phyloP scores from a whole-genome alignment of 2,888 invertebrate species.

The Hemicrepidius hirtus region DNA sequence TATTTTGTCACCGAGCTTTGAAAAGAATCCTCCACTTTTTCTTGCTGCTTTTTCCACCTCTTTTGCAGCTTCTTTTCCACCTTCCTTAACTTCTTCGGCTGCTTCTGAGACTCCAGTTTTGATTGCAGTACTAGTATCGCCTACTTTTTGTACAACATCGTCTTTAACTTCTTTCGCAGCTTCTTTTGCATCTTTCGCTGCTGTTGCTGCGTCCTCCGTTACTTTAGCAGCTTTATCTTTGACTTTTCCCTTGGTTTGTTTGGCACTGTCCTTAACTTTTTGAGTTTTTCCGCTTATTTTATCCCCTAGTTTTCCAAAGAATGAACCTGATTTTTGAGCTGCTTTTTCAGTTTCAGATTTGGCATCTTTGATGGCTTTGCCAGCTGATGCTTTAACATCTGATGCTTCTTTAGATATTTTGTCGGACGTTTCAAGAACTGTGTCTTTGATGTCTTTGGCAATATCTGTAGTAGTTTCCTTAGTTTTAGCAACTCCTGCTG shows the following conservation, averaged over 20 bases:
- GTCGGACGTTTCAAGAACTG: background rate
- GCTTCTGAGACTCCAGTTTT: conserved; percentile 6
- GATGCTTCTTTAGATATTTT: background rate
- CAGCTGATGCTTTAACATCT: background rate
- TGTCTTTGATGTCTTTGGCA: background rate
- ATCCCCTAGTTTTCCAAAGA: conserved; percentile 43
- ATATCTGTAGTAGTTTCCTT: background rate
- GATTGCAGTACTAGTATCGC: background rate
- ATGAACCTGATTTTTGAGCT: background rate
- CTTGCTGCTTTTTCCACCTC: conserved; percentile 34
- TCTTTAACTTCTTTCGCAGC: conserved; percentile 1
- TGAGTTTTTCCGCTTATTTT: conserved; percentile 48
- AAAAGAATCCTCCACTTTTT: conserved; percentile 54
- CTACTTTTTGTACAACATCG: background rate
- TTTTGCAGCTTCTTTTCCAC: conserved; percentile 10
- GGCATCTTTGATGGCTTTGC: background rate
- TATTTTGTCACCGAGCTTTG: conserved; percentile 51
- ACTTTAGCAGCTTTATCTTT: conserved; percentile 16
- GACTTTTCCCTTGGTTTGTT: conserved; percentile 13
- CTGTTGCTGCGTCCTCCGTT: background rate
- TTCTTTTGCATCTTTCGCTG: background rate
- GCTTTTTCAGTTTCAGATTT: conserved; percentile 3
- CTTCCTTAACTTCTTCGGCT: background rate
- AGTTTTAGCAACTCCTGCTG: no score
- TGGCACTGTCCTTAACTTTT: conserved; percentile 32